Percentiles rank a stretch among this genome's conserved stretches.
Evolutionary conservation across 2,113 vertebrate genomes (phyloP).

Genomic region (Triplophysa tibetana): DNA sequence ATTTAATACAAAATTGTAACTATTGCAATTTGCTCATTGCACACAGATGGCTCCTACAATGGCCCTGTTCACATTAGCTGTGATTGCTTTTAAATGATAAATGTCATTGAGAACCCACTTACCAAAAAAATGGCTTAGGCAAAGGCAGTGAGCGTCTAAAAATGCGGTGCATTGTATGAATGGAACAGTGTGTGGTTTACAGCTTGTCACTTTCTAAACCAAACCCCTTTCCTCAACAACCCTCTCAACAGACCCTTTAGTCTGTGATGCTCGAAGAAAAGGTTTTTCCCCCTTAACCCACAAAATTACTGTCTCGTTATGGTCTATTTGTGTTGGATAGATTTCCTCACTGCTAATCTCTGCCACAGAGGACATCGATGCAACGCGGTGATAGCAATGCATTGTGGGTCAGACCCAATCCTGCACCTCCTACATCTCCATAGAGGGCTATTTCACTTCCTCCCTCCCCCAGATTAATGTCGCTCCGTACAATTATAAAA

Average conservation of each 20-base stretch:
- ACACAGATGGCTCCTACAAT: constrained; percentile 21
- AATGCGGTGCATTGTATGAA: neutral
- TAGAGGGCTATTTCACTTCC: constrained; percentile 28
- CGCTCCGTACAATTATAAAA: constrained; percentile 33
- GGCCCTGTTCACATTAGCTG: constrained; percentile 6
- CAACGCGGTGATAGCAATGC: constrained; percentile 17
- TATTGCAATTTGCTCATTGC: neutral
- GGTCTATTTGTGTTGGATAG: constrained; percentile 45
- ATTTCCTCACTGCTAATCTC: constrained; percentile 40
- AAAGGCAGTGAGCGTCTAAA: neutral
- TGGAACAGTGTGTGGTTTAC: neutral
- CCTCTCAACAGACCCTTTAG: constrained; percentile 1
- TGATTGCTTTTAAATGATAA: constrained; percentile 31
- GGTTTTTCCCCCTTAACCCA: constrained; percentile 21
- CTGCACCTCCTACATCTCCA: constrained; percentile 20
- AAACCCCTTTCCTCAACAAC: constrained; percentile 13
- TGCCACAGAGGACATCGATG: constrained; percentile 30
- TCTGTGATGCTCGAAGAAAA: constrained; percentile 27
- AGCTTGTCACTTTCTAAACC: constrained; percentile 25
- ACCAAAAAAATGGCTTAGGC: constrained; percentile 10
- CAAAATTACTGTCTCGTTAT: constrained; percentile 43
- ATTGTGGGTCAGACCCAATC: constrained; percentile 25
- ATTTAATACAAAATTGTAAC: neutral
- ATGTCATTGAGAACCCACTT: constrained; percentile 10
- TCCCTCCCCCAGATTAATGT: constrained; percentile 24